A percentile compares a stretch with the other conserved stretches of the same genome.
These are phyloP conservation scores for Punctoribates punctum DNA, from an alignment of 2,888 invertebrate genomes.

Conservation along the genomic window DNA sequence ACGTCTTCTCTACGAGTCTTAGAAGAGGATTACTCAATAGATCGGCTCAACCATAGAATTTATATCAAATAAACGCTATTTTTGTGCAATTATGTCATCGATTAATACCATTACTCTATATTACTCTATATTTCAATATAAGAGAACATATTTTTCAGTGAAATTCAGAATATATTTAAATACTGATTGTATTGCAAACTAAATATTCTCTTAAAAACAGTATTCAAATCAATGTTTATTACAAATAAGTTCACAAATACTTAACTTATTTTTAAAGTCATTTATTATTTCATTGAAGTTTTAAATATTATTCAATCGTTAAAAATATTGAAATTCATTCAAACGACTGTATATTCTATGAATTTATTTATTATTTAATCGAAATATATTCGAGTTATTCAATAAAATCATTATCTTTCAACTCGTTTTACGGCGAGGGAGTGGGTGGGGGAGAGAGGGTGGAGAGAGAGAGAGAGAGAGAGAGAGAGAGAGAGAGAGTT, in stretches of 20 bases:
- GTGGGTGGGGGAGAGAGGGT: no score
- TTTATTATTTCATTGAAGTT: neutral
- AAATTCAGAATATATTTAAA: neutral
- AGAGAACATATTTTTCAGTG: neutral
- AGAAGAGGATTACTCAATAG: neutral
- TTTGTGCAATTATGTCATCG: neutral
- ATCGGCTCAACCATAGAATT: neutral
- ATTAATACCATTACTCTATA: neutral
- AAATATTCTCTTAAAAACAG: neutral
- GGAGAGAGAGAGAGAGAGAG: no score
- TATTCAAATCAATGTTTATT: no score
- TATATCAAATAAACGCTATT: neutral
- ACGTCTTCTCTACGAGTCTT: conserved; percentile 84
- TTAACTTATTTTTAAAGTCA: no score
- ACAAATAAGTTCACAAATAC: no score
- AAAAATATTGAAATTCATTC: no score
- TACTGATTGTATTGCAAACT: neutral
- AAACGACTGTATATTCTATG: neutral
- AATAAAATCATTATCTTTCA: neutral
- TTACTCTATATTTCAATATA: neutral
- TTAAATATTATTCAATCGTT: neutral
- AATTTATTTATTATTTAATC: neutral
- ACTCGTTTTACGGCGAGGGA: no score
- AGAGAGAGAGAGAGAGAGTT: no score
- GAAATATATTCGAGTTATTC: neutral